Base-by-base conservation (phyloP, 2,797 vertebrate genomes). In the Syngnathus acus region DNA sequence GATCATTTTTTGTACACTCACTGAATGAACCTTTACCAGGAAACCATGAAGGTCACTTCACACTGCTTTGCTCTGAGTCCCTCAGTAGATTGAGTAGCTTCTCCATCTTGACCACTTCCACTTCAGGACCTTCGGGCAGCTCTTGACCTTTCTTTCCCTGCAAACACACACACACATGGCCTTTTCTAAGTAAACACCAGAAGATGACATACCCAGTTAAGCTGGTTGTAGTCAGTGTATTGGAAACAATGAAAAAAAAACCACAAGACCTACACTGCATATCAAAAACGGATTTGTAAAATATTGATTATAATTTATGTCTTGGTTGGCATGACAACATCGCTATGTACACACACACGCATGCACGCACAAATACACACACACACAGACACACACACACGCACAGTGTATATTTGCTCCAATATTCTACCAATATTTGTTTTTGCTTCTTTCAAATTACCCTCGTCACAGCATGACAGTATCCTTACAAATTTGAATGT, bases 81-180 rank as follows among this genome's bases (percentile, higher is more conserved):
- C 83, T 74, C 68, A 83, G 84, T 72, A 94, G 80, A 69, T 87
- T 92, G 45, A 99, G 90, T 54, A 99, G 87, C 72, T 94, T 95
- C 83, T 98, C 95, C 92, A 98, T 72, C 87, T 98, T 98, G 32
- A 85, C 89, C 0, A 90, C 85, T 87, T 98, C 95, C 71, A 90
- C 92, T 69, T 95, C 94, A 0, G 94, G 94, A 53, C 92, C 93
- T 71, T 91, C 93, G 65, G 91, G 90, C 2, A 82, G 48, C 55
- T 94, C 93, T 70, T 96, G 93, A 51, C 94, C 94, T 74, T 96
- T 96, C 84, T 98, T 96, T 53, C 72, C 87, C 97, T 98, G 78
- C 0, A 72, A 48, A 63, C 19, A 69, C 32, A 72, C 42, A 59
- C 65, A 68, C 32, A 67, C 40, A 69, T 45, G 40, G 14, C 40